Evolutionary conservation across 1,140 invertebrate genomes (phyloP).

Genomic region (Myzus persicae): DNA sequence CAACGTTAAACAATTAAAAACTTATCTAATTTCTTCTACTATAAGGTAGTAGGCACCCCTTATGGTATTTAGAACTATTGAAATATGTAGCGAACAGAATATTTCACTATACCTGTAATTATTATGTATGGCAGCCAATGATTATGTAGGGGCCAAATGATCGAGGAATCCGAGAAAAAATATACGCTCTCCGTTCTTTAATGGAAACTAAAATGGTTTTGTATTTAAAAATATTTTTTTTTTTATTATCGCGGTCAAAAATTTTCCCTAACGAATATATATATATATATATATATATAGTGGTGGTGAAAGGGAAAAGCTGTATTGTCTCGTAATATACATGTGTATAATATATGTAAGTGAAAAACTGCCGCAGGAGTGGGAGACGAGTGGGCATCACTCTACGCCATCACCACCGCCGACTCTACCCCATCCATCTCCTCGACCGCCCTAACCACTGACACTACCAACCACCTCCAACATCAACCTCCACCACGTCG

Average conservation of each 20-base stretch:
- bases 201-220: neutral
- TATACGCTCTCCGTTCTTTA: neutral
- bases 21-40: neutral
- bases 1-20: neutral
- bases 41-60: neutral
- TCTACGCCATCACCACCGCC: neutral
- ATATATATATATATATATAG: neutral
- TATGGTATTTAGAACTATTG: neutral
- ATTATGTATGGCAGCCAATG: neutral
- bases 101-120: neutral
- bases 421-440: neutral
- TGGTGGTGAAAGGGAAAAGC: neutral
- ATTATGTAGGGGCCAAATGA: neutral
- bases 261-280: neutral
- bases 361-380: neutral
- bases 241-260: conserved; percentile 25
- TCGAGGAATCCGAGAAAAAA: neutral
- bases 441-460: neutral
- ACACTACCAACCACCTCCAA: neutral
- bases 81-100: neutral
- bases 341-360: conserved; percentile 4
- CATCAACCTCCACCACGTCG: neutral
- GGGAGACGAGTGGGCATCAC: neutral
- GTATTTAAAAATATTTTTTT: neutral
- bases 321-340: neutral